Evolutionary conservation across 2,888 invertebrate species (phyloP), one percentile per base, ranked within the genome.

Genomic region (Mystacides longicornis): DNA sequence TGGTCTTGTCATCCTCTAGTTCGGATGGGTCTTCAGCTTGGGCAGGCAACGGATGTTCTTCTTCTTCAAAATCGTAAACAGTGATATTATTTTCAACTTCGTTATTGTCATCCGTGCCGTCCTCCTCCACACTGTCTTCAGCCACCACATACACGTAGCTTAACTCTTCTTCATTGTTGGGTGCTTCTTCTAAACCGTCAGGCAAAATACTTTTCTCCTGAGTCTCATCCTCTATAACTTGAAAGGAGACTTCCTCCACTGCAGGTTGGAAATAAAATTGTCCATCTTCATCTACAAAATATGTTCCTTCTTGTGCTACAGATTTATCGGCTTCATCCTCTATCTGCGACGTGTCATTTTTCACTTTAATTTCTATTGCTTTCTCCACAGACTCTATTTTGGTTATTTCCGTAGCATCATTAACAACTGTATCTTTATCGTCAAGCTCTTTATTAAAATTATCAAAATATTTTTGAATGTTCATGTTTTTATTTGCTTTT

Each of bases 41-140:
- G 0, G 80, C 80, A 62, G 81, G 80, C 55, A 73, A 67, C 18
- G 49, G 52, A 18, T 49, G 71, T n/a, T 71, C 70, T 55, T 78
- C 78, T 66, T 81, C 81, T 5, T 72, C 79, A 65, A 85, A 85
- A 68, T 85, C 85, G 64, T 82, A 84, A 7, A 84, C 82, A 75
- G 61, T 54, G 14, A 71, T 66, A 60, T 74, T 72, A 19, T 72
- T 55, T 16, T 59, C 56, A 22, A 52, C 56, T n/a, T 46, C 51
- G 22, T 56, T 31, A 20, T 54, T 47, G 19, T 56, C 48, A 7
- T 47, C 19, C 33, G 31, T 52, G 11, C 23, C 14, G 18, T 42
- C 52, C 5, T 27, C 53, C 3, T 18, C 48, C 1, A 21, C 50
- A 31, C 19, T 43, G 18, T 50, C 55, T 18, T 54, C 57, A 11